Conservation (phyloP, 1,140 invertebrate genomes). For the Maconellicoccus hirsutus region DNA sequence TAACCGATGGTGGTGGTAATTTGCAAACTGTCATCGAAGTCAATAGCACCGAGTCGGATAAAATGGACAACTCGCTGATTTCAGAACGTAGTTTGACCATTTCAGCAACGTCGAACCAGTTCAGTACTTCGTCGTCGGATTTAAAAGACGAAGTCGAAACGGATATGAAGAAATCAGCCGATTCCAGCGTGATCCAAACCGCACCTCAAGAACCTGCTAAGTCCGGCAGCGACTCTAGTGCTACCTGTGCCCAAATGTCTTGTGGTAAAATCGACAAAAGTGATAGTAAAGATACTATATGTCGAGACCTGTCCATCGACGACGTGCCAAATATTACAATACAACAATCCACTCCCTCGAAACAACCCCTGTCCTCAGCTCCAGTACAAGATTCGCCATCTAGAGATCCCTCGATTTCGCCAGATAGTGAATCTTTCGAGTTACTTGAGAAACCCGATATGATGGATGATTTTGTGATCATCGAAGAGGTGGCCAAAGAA, state of each 20-base stretch:
- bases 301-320: background rate
- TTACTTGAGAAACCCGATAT: conserved; percentile 71
- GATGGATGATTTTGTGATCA: conserved; percentile 74
- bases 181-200: background rate
- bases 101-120: conserved; percentile 33
- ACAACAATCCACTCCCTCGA: background rate
- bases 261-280: background rate
- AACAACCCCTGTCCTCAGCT: conserved; percentile 24
- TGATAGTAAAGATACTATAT: background rate
- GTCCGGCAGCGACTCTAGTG: background rate
- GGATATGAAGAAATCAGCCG: background rate
- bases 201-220: background rate
- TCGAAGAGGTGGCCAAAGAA: conserved; percentile 73
- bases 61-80: conserved; percentile 39
- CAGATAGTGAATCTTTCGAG: conserved; percentile 80
- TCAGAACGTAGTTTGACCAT: conserved; percentile 40
- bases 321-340: background rate
- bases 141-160: background rate
- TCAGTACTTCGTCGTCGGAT: conserved; percentile 29
- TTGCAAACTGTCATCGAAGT: conserved; percentile 21
- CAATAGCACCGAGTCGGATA: conserved; percentile 33
- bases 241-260: background rate
- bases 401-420: conserved; percentile 46
- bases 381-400: conserved; percentile 40
- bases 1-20: conserved; percentile 15